Base-by-base conservation (phyloP, 2,113 vertebrate species). In the Misgurnus anguillicaudatus region DNA sequence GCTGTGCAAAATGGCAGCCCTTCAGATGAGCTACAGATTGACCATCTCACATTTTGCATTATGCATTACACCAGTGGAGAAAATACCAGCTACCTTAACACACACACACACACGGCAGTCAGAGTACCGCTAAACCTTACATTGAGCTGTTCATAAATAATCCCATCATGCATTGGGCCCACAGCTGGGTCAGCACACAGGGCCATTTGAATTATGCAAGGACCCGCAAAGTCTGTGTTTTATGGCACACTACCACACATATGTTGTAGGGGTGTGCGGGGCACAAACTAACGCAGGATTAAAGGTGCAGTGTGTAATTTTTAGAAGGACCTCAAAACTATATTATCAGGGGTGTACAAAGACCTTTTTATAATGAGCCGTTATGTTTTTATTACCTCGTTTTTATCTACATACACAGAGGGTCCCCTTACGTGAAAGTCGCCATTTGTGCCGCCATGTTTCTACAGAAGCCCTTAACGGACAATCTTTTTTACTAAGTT, bases 121-220 rank as follows among this genome's bases (percentile, higher is more conserved):
- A 17, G 16, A 57, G 53, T 9, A 19, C n/a, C 9, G 24, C 24
- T 48, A 14, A 51, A 16, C 17, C 10, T 64, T 17, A 4, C 45
- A 75, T 63, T 42, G 73, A 41, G 77, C 57, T 39, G 58, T 71
- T 79, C 78, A 79, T 72, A 79, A 71, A 72, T 71, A 79, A 71
- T 71, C 21, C 68, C 77, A 71, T 62, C 68, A 71, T 79, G 77
- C 77, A 63, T 47, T 53, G 42, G n/a, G 39, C 63, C 38, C 47
- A 79, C 67, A 79, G 68, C 68, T 79, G 77, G 68, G 48, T 61
- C 60, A 53, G 68, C 41, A 19, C 55, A 21, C 9, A 45, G 66
- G 77, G 48, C 55, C 14, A 17, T 78, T 42, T 79, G 60, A 79
- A 79, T 79, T 71, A 72, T 79, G 67, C 68, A 79, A 57, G 71